Evolutionary conservation across 2,797 vertebrate species (phyloP).

Genomic region (Lerista edwardsae): DNA sequence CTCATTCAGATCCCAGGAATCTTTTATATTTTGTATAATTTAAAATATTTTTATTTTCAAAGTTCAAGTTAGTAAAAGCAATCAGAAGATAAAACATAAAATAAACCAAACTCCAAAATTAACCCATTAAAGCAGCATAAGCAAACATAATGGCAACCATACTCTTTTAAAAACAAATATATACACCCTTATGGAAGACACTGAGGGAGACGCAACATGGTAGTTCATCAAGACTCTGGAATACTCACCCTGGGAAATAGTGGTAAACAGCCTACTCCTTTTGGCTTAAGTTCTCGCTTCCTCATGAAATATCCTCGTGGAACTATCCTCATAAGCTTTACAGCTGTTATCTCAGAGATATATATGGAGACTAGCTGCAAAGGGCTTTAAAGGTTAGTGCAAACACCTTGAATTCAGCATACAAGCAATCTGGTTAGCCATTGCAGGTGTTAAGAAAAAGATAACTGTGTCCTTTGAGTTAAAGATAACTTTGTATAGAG

Average conservation of each 20-base stretch:
- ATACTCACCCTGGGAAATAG: background rate
- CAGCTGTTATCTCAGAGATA: background rate
- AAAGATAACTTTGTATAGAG: background rate
- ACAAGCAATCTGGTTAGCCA: no score
- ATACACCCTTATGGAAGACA: background rate
- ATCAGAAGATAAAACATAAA: background rate
- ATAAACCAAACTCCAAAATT: no score
- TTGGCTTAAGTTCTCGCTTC: background rate
- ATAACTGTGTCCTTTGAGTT: background rate
- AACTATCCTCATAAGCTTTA: no score
- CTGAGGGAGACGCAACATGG: background rate
- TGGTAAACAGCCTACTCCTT: background rate
- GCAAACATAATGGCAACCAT: background rate
- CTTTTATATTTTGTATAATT: conserved; percentile 12
- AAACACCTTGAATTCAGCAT: background rate
- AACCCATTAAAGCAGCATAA: background rate
- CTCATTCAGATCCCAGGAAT: background rate
- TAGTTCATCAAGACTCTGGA: background rate
- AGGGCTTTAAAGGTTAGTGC: background rate
- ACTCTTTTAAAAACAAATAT: background rate
- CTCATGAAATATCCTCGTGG: no score
- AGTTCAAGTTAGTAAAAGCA: background rate
- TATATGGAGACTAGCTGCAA: background rate
- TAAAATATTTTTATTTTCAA: background rate
- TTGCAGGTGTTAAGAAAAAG: background rate